Evolutionary conservation across 2,113 vertebrate species (phyloP), one percentile per base, ranked within the genome.

Genomic region (Silurus glanis): DNA sequence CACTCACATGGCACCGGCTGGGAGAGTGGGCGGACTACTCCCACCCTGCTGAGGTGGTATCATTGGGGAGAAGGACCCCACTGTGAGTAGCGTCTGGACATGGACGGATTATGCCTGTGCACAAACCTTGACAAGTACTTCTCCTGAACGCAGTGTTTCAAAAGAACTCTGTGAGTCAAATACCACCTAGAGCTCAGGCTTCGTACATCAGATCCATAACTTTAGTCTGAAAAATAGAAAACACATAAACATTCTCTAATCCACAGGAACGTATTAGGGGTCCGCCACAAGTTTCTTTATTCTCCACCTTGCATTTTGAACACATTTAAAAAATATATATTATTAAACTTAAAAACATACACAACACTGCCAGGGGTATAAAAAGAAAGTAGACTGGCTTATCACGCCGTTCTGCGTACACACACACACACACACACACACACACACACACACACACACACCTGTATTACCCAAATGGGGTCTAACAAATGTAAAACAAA

Each of bases 81-180:
- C 86, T 56, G 87, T 47, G 87, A 83, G 16, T 71, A 83, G 80
- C 84, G 87, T 78, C 76, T 88, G 87, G 87, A 80, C 78, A 80
- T 87, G 87, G 87, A 90, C 87, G 85, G 87, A 85, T 80, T 51
- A 3, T 61, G 55, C 14, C 82, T 69, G 87, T 83, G 49, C 37
- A 19, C 71, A 86, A 62, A 82, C 62, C 55, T 67, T 2, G 47
- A 84, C 51, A 49, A 76, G 47, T 55, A 45, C n/a, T 45, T 66
- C 25, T 28, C 10, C 76, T 80, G 58, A 66, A 64, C 25, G 12
- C 55, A 45, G 59, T 21, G 0, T 61, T 81, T 81, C 76, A 47
- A 21, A 56, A 51, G 55, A 67, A 51, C 51, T 45, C 16, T 37
- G 16, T 75, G 80, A 74, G 69, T 82, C 85, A 75, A 82, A 45